Conservation (phyloP, 1,140 invertebrate species). For the Megathymus violae region DNA sequence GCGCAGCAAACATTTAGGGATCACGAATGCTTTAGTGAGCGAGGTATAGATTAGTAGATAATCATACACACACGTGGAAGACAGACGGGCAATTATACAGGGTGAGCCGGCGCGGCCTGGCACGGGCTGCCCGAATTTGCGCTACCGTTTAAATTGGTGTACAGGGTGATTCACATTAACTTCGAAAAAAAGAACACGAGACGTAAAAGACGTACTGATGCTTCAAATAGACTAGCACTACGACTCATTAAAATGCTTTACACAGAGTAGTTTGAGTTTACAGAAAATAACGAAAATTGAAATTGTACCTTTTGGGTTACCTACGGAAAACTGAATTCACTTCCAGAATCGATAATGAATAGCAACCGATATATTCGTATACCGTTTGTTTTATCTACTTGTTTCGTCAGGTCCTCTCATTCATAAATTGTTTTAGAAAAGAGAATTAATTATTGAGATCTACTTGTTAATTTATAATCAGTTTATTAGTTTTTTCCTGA, state of each 20-base stretch:
- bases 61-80: constrained; percentile 69
- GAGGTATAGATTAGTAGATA: constrained; percentile 51
- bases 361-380: too few species aligned
- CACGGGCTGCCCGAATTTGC: constrained; percentile 71
- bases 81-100: constrained; percentile 74
- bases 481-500: too few species aligned
- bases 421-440: too few species aligned
- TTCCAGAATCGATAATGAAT: too few species aligned
- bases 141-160: constrained; percentile 47
- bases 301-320: not conserved
- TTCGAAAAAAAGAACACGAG: constrained; percentile 30
- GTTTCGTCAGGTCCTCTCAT: too few species aligned
- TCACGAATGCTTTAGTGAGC: constrained; percentile 41
- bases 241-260: constrained; percentile 25
- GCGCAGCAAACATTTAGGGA: constrained; percentile 5
- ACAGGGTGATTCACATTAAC: constrained; percentile 61
- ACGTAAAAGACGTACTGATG: constrained; percentile 29
- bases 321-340: too few species aligned
- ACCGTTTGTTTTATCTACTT: too few species aligned
- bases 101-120: constrained; percentile 66
- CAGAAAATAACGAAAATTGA: not conserved
- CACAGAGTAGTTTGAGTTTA: constrained; percentile 12
- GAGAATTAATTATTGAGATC: too few species aligned
- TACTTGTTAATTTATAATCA: too few species aligned
- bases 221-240: constrained; percentile 29